Evolutionary conservation across 2,797 vertebrate genomes (phyloP).

Genomic region (Cygnus olor): DNA sequence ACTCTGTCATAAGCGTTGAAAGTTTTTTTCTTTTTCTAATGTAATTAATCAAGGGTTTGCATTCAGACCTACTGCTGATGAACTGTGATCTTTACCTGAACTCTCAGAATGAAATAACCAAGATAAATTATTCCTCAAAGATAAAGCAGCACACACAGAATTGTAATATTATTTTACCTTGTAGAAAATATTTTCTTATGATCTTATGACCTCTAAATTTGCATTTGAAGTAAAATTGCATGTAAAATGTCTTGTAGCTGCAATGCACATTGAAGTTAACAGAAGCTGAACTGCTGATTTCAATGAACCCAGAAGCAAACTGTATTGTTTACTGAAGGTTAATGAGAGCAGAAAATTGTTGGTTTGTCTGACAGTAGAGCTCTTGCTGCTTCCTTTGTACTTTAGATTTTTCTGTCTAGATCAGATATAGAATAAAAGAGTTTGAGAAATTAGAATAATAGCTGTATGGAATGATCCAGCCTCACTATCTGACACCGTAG

Average conservation of each 20-base stretch:
- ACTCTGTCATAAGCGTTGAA: not conserved
- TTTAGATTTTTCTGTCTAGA: not conserved
- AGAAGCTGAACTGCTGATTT: not conserved
- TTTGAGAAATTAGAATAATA: not conserved
- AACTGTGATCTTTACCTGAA: not conserved
- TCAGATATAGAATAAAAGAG: not conserved
- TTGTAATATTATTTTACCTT: not conserved
- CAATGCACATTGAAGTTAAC: not conserved
- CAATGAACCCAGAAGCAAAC: not conserved
- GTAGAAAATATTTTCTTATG: not conserved
- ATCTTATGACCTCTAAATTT: not conserved
- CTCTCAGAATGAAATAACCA: not conserved
- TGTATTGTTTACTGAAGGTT: not conserved
- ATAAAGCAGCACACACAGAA: not conserved
- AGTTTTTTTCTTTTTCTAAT: not conserved
- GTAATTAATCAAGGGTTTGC: not conserved
- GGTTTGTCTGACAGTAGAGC: not conserved
- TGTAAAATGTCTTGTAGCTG: not conserved
- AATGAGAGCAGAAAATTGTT: not conserved
- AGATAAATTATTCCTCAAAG: not conserved
- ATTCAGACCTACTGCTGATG: not conserved
- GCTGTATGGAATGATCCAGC: not conserved
- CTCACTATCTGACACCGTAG: not conserved
- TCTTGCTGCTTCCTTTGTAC: not conserved
- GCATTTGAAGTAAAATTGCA: not conserved